Percentiles rank a stretch among this genome's conserved stretches.
These are phyloP conservation scores for Heliothis subflexa DNA, from an alignment of 1,140 invertebrate species.

Conservation along the genomic window DNA sequence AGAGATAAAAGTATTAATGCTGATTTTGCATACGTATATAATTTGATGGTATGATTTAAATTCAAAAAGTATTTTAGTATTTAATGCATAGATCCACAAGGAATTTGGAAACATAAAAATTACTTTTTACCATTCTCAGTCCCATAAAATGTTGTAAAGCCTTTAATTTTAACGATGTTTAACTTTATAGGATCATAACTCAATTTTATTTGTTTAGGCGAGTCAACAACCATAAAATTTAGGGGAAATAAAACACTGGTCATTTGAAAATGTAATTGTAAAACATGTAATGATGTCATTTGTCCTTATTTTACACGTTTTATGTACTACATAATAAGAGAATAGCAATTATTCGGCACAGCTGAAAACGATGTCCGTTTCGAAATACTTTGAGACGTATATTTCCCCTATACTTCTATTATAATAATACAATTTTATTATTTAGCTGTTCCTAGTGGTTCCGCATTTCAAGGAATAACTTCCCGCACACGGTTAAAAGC, in stretches of 20 bases:
- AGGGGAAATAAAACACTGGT: constrained; percentile 12
- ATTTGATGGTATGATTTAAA: too few relatives aligned
- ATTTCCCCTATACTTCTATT: constrained; percentile 6
- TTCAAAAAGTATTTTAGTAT: too few relatives aligned
- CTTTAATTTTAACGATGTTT: constrained; percentile 50
- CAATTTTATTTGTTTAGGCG: constrained; percentile 51
- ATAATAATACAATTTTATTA: too few relatives aligned
- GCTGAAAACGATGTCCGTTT: too few relatives aligned
- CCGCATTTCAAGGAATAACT: too few relatives aligned
- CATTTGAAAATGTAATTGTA: constrained; percentile 5
- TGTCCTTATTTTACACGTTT: neutral
- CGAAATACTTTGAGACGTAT: too few relatives aligned
- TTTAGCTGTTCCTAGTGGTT: too few relatives aligned
- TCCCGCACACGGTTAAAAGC: too few relatives aligned
- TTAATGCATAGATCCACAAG: too few relatives aligned
- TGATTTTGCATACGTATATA: too few relatives aligned
- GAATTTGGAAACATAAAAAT: constrained; percentile 10
- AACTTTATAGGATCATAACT: constrained; percentile 49
- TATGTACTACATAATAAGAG: neutral
- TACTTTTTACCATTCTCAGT: neutral
- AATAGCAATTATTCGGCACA: neutral
- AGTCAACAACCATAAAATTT: constrained; percentile 46
- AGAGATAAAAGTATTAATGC: too few relatives aligned
- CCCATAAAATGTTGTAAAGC: constrained; percentile 42
- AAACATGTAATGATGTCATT: neutral